Conservation (phyloP, 2,888 invertebrate genomes). For the Drosophila sordidula region DNA sequence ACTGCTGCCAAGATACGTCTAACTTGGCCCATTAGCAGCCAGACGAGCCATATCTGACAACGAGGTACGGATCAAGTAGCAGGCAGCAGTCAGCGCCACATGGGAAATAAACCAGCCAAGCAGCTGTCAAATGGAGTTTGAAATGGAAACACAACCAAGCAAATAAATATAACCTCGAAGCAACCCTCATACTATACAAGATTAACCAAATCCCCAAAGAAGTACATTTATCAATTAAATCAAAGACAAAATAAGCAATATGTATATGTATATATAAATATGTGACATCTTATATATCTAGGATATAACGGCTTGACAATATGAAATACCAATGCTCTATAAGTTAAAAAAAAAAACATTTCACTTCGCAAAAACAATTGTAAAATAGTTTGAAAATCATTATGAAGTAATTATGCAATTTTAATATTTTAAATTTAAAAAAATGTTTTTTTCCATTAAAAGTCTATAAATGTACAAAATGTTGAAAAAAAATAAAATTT, state of each 20-base stretch:
- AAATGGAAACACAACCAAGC: slow-evolving; percentile 1
- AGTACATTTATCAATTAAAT: slow-evolving; percentile 24
- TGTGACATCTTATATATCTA: no score
- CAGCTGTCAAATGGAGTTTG: slow-evolving; percentile 35
- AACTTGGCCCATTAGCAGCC: slow-evolving; percentile 60
- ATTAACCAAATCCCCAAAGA: not conserved
- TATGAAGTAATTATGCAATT: no score
- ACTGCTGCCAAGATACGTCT: slow-evolving; percentile 52
- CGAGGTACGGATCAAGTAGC: slow-evolving; percentile 32
- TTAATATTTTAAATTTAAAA: no score
- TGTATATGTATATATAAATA: no score
- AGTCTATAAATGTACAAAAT: no score
- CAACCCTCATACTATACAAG: not conserved
- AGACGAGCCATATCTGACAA: slow-evolving; percentile 20
- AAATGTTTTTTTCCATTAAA: no score
- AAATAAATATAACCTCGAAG: not conserved
- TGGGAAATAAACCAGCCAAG: slow-evolving; percentile 18
- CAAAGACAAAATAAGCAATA: not conserved
- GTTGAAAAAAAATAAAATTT: no score
- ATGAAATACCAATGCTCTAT: no score
- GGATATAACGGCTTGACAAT: no score
- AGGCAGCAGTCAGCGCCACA: slow-evolving; percentile 2
- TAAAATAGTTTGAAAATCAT: no score
- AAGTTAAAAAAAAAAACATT: no score
- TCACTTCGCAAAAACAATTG: no score